These are phyloP conservation scores for Malurus cyaneus DNA, from an alignment of 2,113 vertebrate species.

Conservation along the genomic window DNA sequence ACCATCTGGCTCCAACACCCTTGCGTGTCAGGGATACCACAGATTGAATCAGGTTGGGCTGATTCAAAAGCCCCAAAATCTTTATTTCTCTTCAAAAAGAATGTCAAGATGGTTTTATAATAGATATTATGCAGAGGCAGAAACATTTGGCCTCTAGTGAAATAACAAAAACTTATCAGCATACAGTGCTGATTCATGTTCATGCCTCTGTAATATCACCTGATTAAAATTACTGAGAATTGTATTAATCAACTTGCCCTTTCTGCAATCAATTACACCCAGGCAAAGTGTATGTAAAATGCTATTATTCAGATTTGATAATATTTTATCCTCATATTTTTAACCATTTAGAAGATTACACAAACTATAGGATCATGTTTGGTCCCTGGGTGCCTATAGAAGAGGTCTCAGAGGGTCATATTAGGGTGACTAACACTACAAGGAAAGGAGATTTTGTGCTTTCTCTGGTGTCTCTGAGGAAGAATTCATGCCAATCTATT, in stretches of 20 bases:
- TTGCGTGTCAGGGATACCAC: not conserved
- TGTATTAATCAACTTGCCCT: not conserved
- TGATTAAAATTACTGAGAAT: slow-evolving; percentile 22
- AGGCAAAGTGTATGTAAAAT: not conserved
- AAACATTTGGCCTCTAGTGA: slow-evolving; percentile 53
- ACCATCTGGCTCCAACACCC: not conserved
- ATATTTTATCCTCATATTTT: not conserved
- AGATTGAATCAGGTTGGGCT: not conserved
- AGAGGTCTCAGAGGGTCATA: not conserved
- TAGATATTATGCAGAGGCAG: slow-evolving; percentile 11
- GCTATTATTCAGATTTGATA: not conserved
- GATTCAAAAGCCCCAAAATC: not conserved
- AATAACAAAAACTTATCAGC: slow-evolving; percentile 47
- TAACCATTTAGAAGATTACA: not conserved
- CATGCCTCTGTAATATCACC: slow-evolving; percentile 31
- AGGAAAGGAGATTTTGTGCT: not conserved
- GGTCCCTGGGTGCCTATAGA: not conserved
- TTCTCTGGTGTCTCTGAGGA: not conserved
- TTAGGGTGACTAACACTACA: not conserved
- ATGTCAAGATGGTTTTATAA: slow-evolving; percentile 23
- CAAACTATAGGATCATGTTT: not conserved
- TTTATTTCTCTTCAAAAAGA: slow-evolving; percentile 6
- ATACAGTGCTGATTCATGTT: slow-evolving; percentile 53
- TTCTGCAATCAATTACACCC: not conserved
- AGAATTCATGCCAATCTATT: not conserved